Conservation (phyloP, 2,797 vertebrate species). For the Coregonus suidteri region DNA sequence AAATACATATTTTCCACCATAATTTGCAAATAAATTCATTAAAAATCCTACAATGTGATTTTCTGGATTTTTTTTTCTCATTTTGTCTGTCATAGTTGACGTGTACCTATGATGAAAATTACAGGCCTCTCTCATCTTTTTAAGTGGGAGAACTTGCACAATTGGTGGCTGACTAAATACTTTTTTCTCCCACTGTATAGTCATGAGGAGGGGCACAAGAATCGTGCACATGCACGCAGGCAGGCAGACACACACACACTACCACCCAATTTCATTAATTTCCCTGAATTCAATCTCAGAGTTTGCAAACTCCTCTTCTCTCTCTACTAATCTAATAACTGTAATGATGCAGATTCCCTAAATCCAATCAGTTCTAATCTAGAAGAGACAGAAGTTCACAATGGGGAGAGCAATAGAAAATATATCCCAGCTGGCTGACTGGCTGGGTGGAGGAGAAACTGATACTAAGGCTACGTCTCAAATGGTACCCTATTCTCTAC, state of each 20-base stretch:
- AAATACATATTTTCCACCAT: too few species aligned
- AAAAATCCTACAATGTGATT: too few species aligned
- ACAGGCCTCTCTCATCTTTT: too few species aligned
- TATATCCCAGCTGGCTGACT: constrained; percentile 2
- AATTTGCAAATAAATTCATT: too few species aligned
- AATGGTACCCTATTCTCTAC: neutral
- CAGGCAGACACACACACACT: neutral
- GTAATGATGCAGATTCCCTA: constrained; percentile 68
- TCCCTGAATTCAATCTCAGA: constrained; percentile 65
- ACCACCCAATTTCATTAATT: constrained; percentile 62
- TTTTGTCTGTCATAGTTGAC: too few species aligned
- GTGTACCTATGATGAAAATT: too few species aligned
- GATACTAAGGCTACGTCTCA: neutral
- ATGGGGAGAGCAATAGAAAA: constrained; percentile 30
- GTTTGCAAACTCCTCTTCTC: constrained; percentile 51
- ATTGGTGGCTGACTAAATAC: too few species aligned
- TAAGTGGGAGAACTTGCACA: too few species aligned
- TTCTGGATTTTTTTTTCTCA: too few species aligned
- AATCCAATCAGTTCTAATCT: constrained; percentile 72
- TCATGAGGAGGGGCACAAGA: too few species aligned
- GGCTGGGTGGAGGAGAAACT: constrained; percentile 5
- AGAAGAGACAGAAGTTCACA: constrained; percentile 59
- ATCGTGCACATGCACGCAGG: too few species aligned
- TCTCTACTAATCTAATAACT: constrained; percentile 67
- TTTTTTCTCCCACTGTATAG: too few species aligned